Conservation (phyloP, 1,140 invertebrate species). For the Stegodyphus dumicola region DNA sequence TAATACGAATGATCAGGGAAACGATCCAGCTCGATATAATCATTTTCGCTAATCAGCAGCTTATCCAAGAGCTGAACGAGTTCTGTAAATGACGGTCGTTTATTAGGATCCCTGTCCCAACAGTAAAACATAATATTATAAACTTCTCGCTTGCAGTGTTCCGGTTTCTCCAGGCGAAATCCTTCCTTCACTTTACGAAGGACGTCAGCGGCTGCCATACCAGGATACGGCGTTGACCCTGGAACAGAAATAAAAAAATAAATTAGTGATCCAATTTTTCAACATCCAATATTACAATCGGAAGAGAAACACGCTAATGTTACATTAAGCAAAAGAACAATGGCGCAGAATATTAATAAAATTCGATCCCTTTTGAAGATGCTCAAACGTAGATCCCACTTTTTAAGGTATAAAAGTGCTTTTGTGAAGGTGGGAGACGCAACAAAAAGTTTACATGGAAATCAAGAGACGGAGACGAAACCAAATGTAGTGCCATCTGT, state of each 20-base stretch:
- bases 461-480: no score
- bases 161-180: slow-evolving; percentile 96
- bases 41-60: slow-evolving; percentile 85
- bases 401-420: no score
- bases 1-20: slow-evolving; percentile 95
- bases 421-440: no score
- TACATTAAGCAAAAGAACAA: no score
- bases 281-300: no score
- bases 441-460: no score
- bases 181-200: slow-evolving; percentile 98
- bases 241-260: background rate
- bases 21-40: slow-evolving; percentile 90
- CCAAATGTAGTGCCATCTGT: no score
- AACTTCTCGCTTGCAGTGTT: slow-evolving; percentile 89
- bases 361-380: no score
- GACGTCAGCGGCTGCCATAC: slow-evolving; percentile 99
- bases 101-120: slow-evolving; percentile 98
- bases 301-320: no score
- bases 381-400: no score
- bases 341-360: no score
- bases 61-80: slow-evolving; percentile 82
- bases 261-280: background rate
- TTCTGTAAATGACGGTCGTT: slow-evolving; percentile 94
- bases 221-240: slow-evolving; percentile 94
- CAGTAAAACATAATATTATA: slow-evolving; percentile 99